phyloP scores from a whole-genome alignment of 2,888 invertebrate species.

The Rapana venosa region DNA sequence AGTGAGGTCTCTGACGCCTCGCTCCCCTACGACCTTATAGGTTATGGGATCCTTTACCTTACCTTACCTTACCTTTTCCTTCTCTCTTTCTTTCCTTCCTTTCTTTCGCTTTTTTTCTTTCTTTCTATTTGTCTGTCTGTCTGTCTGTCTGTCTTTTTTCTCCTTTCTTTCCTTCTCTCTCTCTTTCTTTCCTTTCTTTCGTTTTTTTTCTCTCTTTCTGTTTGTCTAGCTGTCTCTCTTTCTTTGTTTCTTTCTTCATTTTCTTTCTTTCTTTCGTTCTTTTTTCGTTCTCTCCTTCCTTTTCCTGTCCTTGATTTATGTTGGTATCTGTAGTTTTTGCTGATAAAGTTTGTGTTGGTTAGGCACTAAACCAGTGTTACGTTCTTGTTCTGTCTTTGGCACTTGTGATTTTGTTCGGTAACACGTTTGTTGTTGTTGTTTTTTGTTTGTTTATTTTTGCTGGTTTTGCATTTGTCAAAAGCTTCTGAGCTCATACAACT shows the following conservation, averaged over 20 bases:
- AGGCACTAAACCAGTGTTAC: too few relatives aligned
- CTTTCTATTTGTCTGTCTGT: not conserved
- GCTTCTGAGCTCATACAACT: not conserved
- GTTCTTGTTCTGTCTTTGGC: too few relatives aligned
- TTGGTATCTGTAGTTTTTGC: not conserved
- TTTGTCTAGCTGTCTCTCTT: not conserved
- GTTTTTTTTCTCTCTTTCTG: not conserved
- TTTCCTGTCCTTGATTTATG: too few relatives aligned
- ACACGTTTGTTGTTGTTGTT: too few relatives aligned
- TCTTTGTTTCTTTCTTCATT: not conserved
- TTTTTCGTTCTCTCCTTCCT: not conserved
- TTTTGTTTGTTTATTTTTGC: not conserved
- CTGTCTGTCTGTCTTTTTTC: not conserved
- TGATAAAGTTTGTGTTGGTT: too few relatives aligned
- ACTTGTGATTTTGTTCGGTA: too few relatives aligned
- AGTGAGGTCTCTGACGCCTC: too few relatives aligned
- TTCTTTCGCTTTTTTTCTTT: too few relatives aligned
- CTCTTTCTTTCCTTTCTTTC: not conserved
- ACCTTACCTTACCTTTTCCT: too few relatives aligned
- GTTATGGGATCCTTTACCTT: too few relatives aligned
- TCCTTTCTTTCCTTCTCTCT: not conserved
- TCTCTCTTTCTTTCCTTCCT: not conserved
- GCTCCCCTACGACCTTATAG: too few relatives aligned
- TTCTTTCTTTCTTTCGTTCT: not conserved
- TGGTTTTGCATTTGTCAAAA: not conserved